These are phyloP conservation scores for Mionectes macconnelli DNA, from an alignment of 2,113 vertebrate species.

Conservation along the genomic window DNA sequence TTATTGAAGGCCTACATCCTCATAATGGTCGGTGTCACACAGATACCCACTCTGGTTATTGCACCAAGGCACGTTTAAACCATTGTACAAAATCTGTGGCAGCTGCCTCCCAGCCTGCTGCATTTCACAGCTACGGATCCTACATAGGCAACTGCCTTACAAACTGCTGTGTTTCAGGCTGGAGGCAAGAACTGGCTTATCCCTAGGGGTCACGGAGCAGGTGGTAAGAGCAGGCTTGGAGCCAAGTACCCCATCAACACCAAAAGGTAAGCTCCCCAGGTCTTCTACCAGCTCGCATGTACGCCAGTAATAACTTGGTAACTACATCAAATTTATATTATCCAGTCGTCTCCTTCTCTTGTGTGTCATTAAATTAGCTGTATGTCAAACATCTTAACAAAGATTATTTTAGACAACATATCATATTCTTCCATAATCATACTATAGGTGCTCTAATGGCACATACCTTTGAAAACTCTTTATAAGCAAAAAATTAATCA, in stretches of 20 bases:
- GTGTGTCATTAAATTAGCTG: not conserved
- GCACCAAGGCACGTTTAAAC: not conserved
- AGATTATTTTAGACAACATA: not conserved
- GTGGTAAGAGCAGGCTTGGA: not conserved
- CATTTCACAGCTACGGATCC: not conserved
- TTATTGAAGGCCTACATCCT: too few relatives aligned
- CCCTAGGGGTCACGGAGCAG: fast-evolving
- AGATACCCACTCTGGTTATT: not conserved
- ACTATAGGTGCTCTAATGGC: not conserved
- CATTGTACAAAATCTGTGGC: fast-evolving
- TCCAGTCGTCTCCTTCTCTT: not conserved
- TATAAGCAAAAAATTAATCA: not conserved
- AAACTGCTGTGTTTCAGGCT: fast-evolving
- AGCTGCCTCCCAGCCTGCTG: not conserved
- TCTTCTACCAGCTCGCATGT: not conserved
- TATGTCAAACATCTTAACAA: not conserved
- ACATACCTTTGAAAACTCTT: not conserved
- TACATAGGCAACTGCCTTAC: not conserved
- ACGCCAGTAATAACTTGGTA: not conserved
- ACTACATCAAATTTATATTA: not conserved
- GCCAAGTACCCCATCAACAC: not conserved
- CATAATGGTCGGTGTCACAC: fast-evolving
- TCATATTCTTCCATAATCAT: not conserved
- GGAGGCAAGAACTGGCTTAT: not conserved
- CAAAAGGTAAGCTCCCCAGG: not conserved